Evolutionary conservation across 37 sponge, comb jelly and placozoan species (phyloP), one percentile per base, ranked within the genome.

Genomic region (Lycopodina hypogea): DNA sequence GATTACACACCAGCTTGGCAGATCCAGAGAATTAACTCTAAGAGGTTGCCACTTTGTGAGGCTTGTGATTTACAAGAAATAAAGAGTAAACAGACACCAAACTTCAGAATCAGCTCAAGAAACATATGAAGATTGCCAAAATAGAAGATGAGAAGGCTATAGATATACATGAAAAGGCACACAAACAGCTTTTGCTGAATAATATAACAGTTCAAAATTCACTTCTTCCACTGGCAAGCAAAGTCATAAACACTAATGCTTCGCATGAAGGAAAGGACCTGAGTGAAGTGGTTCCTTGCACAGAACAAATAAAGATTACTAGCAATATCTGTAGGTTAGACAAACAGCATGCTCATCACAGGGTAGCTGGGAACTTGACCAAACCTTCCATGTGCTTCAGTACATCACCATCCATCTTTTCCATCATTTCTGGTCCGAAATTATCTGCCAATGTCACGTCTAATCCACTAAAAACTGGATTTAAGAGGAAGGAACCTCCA

Each of bases 1-100:
- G 93, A 93, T 63, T 93, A 83, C 77, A 90, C 90, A 0, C 85
- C 93, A 26, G 89, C 90, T 0, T 93, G 93, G 93, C 93, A 93
- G 67, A 86, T 91, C 3, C 63, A 87, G 2, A 91, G 86, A 72
- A 86, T 73, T 69, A 91, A 86, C 77, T 80, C 89, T 7, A 85
- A 84, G 23, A 74, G 85, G 39, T 78, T 78, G 29, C 72, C 89
- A 23, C 80, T 89, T 21, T 93, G 93, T 59, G 93, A 93, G 37
- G 72, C 88, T 6, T 93, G 93, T 70, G 93, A 93, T 62, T 93
- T 89, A 56, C 77, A 86, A 32, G 86, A 89, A 34, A 68, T 89
- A 48, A 89, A 89, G 77, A 80, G 71, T 33, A 76, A 86, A 11
- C 93, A 93, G 83, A 90, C 15, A 60, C 85, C 19, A 85, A 89